A percentile compares a stretch with the other conserved stretches of the same genome.
Evolutionary conservation across 2,888 invertebrate genomes (phyloP).

Genomic region (Criorhina ranunculi): DNA sequence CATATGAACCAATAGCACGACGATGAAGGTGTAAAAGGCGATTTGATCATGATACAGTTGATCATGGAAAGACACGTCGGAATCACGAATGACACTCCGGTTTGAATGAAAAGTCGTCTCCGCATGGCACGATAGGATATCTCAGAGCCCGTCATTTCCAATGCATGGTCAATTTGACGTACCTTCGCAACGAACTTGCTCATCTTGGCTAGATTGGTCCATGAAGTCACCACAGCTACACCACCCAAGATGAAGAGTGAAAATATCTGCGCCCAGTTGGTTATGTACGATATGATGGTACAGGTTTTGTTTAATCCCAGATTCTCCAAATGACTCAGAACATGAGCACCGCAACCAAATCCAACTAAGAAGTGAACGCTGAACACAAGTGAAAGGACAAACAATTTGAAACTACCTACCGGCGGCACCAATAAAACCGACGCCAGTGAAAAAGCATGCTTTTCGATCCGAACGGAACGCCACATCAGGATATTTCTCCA

Average conservation of each 20-base stretch:
- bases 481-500: constrained; percentile 56
- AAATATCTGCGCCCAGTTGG: constrained; percentile 79
- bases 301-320: constrained; percentile 61
- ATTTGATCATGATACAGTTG: constrained; percentile 79
- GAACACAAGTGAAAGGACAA: background rate
- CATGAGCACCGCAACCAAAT: constrained; percentile 75
- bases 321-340: constrained; percentile 62
- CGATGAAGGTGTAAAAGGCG: constrained; percentile 58
- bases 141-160: constrained; percentile 70
- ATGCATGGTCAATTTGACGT: constrained; percentile 77
- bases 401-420: constrained; percentile 58
- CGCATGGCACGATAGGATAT: constrained; percentile 76
- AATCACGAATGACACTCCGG: constrained; percentile 75
- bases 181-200: constrained; percentile 76
- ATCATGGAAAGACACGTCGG: constrained; percentile 79
- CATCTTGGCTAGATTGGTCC: constrained; percentile 77
- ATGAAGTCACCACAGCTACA: constrained; percentile 77
- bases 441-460: constrained; percentile 54
- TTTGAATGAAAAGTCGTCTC: constrained; percentile 76
- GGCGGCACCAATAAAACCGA: constrained; percentile 61
- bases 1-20: constrained; percentile 80
- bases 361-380: constrained; percentile 76
- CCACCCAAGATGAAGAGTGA: constrained; percentile 78
- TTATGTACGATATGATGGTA: constrained; percentile 77
- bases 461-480: constrained; percentile 71